phyloP scores from a whole-genome alignment of 2,888 invertebrate species.

The Lamellibrachia columna region DNA sequence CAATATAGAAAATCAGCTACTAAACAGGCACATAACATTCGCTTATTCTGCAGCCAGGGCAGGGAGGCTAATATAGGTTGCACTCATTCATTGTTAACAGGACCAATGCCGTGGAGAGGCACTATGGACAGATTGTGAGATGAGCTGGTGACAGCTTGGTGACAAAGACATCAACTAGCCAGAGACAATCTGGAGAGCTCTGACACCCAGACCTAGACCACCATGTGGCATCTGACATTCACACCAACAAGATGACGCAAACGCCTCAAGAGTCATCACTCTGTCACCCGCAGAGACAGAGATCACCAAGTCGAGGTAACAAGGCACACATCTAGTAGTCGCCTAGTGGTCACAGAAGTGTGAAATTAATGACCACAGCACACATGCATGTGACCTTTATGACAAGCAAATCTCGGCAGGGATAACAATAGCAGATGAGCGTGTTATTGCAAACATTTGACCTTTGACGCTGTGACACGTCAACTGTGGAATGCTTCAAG shows the following conservation, averaged over 20 bases:
- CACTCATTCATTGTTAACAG: too few species aligned
- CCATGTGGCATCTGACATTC: not conserved
- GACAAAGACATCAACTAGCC: not conserved
- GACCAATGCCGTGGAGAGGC: not conserved
- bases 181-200: not conserved
- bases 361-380: not conserved
- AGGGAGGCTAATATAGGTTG: too few species aligned
- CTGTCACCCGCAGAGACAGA: not conserved
- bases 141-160: not conserved
- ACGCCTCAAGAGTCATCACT: conserved; percentile 10
- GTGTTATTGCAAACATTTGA: not conserved
- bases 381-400: not conserved
- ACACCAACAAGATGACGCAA: not conserved
- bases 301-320: not conserved
- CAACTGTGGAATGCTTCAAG: not conserved
- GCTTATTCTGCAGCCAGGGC: too few species aligned
- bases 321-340: not conserved
- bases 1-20: too few species aligned
- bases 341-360: not conserved
- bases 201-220: not conserved
- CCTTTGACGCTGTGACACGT: not conserved
- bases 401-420: not conserved
- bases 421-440: not conserved
- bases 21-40: too few species aligned
- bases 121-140: not conserved